Percentiles rank a stretch among this genome's conserved stretches.
Conservation (phyloP, 2,797 vertebrate genomes). For the Siniperca obscura region DNA sequence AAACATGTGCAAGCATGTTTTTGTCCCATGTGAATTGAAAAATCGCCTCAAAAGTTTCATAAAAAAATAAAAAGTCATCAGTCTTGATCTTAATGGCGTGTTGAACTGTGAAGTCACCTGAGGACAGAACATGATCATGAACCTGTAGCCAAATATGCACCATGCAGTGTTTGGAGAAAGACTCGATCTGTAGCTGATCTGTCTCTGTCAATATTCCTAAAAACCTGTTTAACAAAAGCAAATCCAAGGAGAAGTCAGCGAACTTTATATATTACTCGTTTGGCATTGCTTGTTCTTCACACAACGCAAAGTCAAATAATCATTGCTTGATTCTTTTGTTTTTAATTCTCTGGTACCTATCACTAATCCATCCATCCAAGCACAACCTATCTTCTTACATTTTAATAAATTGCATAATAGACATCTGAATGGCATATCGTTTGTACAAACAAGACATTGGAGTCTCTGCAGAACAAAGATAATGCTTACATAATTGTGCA, state of each 20-base stretch:
- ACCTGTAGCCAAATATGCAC: neutral
- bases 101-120: neutral
- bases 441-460: constrained; percentile 16
- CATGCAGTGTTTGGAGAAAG: neutral
- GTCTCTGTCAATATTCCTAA: neutral
- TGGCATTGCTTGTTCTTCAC: neutral
- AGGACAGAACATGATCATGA: neutral
- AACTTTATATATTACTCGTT: neutral
- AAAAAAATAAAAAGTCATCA: no score
- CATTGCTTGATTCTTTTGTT: neutral
- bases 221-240: neutral
- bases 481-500: neutral
- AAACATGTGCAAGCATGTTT: neutral
- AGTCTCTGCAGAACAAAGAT: neutral
- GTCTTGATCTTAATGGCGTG: neutral
- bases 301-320: neutral
- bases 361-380: no score
- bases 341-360: neutral
- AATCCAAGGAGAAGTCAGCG: neutral
- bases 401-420: constrained; percentile 52
- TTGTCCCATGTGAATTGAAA: neutral
- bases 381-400: neutral
- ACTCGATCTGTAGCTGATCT: no score
- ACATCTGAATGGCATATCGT: neutral
- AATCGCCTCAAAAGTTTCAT: neutral